Evolutionary conservation across 1,140 invertebrate genomes (phyloP).

Genomic region (Portunus trituberculatus): DNA sequence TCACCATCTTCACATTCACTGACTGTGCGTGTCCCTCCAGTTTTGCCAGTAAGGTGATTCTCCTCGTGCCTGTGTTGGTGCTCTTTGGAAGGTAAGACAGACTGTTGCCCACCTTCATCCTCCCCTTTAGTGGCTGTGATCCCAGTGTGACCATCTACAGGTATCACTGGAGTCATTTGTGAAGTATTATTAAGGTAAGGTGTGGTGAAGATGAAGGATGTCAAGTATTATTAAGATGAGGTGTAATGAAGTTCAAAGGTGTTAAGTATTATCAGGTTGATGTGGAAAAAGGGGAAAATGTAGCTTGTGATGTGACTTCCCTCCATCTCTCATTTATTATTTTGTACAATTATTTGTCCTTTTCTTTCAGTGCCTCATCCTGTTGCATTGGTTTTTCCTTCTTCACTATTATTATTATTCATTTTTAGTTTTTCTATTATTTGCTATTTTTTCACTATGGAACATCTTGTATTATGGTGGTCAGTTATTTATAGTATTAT

Average conservation of each 20-base stretch:
- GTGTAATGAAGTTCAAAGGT: no score
- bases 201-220: neutral
- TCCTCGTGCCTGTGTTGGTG: neutral
- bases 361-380: no score
- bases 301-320: no score
- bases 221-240: neutral
- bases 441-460: no score
- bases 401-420: no score
- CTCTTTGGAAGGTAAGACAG: neutral
- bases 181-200: neutral
- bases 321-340: constrained; percentile 82
- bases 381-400: no score
- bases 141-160: neutral
- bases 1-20: constrained; percentile 55
- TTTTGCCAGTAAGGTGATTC: neutral
- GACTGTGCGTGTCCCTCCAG: neutral
- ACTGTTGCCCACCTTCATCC: neutral
- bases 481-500: no score
- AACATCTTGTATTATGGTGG: no score
- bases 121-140: neutral
- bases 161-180: neutral
- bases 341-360: no score
- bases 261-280: no score
- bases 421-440: no score
- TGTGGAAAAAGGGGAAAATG: no score